Base-by-base conservation (phyloP, 2,797 vertebrate species). In the Chiloscyllium punctatum region DNA sequence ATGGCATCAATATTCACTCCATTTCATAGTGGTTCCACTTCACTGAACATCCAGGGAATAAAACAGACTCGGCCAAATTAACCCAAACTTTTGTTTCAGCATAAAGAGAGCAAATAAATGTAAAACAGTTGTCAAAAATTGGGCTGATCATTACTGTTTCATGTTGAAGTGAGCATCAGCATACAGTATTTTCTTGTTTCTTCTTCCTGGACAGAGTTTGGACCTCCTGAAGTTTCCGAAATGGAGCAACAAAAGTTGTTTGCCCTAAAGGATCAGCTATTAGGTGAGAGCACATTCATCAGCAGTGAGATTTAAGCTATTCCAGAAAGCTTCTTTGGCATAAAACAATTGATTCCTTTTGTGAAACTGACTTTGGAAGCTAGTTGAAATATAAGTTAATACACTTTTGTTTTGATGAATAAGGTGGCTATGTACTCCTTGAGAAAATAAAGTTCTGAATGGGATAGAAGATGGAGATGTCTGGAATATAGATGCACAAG, bases 161-260 rank as follows among this genome's bases (percentile, higher is more conserved):
- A 8, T n/a, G 3, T 92, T 68, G 30, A 90, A 7, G 87, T n/a
- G 87, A 66, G 53, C 4, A 18, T 4, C 66, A 33, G 33, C 66
- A 1, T 91, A 15, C 92, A 27, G 48, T 25, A 13, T 88, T 84
- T 84, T 95, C 92, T 95, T 62, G 57, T 8, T 96, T 95, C 95
- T 95, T 92, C 69, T 69, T 9, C n/a, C 66, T 97, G 96, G 94
- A 68, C 96, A 99, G 99, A 98, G 96, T 98, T 98, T 3, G 99
- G 99, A 0, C 98, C 98, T 33, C 98, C 98, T 25, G 99, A 99
- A 91, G 98, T 99, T 90, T 98, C 97, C 6, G 98, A 99, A 96
- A 97, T 99, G 96, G 98, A 97, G 97, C 96, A 97, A 96, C 97
- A 72, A 9, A 96, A 98, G 95, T 98, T 98, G 0, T 98, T 98